Percentiles rank a stretch among this genome's conserved stretches.
Conservation (phyloP, 2,113 vertebrate genomes). For the Gracilinanus agilis region DNA sequence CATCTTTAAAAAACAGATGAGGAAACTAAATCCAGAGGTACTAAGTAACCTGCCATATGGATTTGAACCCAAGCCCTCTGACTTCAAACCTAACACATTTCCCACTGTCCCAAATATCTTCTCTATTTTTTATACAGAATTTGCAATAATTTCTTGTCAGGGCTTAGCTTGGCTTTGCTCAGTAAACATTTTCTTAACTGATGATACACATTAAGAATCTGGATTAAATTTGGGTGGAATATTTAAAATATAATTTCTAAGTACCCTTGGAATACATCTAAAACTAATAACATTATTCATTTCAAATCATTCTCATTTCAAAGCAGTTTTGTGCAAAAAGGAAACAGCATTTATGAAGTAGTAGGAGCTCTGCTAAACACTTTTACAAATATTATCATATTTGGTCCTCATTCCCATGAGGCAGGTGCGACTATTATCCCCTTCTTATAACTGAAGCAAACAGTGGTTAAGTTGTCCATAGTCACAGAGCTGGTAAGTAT, state of each 20-base stretch:
- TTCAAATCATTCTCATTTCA: not conserved
- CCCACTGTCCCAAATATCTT: not conserved
- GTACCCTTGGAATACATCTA: not conserved
- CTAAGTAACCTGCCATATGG: not conserved
- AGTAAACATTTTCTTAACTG: slow-evolving; percentile 9
- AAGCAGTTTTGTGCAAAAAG: not conserved
- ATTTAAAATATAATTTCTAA: slow-evolving; percentile 35
- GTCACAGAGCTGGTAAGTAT: not conserved
- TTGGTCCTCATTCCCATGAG: not conserved
- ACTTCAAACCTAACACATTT: not conserved
- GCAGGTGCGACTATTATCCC: not conserved
- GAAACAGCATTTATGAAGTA: not conserved
- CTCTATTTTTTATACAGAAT: not conserved
- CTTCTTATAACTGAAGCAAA: not conserved
- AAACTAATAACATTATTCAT: not conserved
- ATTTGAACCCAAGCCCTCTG: not conserved
- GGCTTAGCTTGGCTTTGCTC: not conserved
- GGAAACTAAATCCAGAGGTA: not conserved
- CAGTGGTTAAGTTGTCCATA: not conserved
- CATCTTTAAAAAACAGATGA: too few relatives aligned
- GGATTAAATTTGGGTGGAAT: not conserved
- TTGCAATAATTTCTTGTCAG: not conserved
- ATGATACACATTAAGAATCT: slow-evolving; percentile 25
- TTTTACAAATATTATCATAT: not conserved
- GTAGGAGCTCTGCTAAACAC: not conserved